Conservation (phyloP, 2,797 vertebrate genomes). For the Cirrhinus molitorella region DNA sequence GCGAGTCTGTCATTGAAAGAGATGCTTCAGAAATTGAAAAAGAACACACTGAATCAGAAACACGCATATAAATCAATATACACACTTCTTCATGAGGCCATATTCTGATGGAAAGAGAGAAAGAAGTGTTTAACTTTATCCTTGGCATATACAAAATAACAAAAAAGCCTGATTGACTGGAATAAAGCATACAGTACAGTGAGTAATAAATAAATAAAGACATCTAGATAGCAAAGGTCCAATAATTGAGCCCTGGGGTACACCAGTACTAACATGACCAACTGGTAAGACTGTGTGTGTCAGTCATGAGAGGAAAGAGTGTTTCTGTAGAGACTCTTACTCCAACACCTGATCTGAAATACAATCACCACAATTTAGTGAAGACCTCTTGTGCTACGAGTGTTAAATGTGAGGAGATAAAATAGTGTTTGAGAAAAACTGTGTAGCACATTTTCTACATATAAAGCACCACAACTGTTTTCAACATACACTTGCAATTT, state of each 20-base stretch:
- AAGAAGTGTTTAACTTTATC: not conserved
- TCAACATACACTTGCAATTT: too few relatives aligned
- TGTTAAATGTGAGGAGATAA: not conserved
- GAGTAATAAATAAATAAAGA: not conserved
- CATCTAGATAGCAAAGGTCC: too few relatives aligned
- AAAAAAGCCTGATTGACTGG: not conserved
- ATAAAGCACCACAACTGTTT: not conserved
- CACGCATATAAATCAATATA: not conserved
- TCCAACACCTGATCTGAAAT: constrained; percentile 2
- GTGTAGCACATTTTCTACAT: not conserved
- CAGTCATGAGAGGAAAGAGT: not conserved
- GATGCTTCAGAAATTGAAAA: not conserved
- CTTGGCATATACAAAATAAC: not conserved
- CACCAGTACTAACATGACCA: too few relatives aligned
- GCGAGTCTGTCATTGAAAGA: not conserved
- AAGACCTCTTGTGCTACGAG: not conserved
- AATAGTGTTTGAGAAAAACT: constrained; percentile 2
- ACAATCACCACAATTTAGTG: too few relatives aligned
- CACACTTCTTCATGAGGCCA: not conserved
- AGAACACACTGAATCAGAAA: not conserved
- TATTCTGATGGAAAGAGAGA: not conserved
- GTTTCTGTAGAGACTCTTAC: constrained; percentile 29
- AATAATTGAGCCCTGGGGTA: too few relatives aligned
- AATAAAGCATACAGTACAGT: not conserved
- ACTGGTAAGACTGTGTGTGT: not conserved